These are phyloP conservation scores for Canis aureus DNA, from an alignment of 2,113 vertebrate species.

Conservation along the genomic window DNA sequence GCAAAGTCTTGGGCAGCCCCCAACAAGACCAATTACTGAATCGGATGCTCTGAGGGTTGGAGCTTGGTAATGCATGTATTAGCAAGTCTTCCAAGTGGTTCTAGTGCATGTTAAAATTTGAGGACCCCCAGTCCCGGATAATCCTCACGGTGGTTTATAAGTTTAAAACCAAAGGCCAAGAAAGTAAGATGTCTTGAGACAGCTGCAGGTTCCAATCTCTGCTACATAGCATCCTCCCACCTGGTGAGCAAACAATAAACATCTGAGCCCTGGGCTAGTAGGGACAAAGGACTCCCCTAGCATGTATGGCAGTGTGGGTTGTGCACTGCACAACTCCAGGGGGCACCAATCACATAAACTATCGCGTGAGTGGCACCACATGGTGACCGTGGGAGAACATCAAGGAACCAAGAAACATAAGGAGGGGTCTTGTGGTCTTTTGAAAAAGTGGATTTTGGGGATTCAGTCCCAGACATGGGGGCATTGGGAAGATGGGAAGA, in stretches of 20 bases:
- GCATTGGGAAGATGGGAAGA: neutral
- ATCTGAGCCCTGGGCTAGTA: neutral
- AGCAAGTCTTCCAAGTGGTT: neutral
- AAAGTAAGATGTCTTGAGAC: neutral
- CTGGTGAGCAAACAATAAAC: neutral
- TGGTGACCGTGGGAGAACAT: neutral
- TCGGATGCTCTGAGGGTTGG: neutral
- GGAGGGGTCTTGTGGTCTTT: neutral
- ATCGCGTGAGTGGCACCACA: neutral
- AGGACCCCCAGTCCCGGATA: neutral
- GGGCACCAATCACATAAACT: neutral
- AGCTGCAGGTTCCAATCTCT: neutral
- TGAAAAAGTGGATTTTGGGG: neutral
- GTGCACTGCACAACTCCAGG: neutral
- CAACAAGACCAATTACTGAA: neutral
- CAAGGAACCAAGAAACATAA: neutral
- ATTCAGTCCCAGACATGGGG: neutral
- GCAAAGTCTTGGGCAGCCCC: neutral
- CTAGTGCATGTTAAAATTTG: neutral
- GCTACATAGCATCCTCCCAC: neutral
- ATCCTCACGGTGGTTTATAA: neutral
- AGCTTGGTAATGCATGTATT: neutral
- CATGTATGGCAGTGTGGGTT: accelerated
- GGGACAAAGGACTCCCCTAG: neutral
- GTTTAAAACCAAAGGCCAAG: neutral